Conservation (phyloP, 2,888 invertebrate genomes). For the Drosophila nigritarsus region DNA sequence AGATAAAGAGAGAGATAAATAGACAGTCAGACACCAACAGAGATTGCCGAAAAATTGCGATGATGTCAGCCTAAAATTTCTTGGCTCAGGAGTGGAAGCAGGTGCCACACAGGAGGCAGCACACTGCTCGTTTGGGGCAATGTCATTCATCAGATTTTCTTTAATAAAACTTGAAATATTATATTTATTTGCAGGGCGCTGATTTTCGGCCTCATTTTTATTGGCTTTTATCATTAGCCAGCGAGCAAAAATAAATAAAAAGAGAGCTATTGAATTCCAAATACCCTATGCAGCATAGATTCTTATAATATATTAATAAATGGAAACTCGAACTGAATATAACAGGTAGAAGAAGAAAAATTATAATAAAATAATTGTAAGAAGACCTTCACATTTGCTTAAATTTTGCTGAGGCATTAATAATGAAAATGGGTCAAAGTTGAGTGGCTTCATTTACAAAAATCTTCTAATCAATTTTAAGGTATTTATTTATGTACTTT, state of each 20-base stretch:
- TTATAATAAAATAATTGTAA: neutral
- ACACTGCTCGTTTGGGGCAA: slow-evolving; percentile 21
- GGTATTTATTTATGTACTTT: slow-evolving; percentile 12
- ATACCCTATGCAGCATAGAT: slow-evolving; percentile 2
- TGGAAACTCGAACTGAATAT: neutral
- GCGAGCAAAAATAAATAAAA: neutral
- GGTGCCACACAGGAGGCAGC: slow-evolving; percentile 16
- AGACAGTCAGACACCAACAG: slow-evolving; percentile 25
- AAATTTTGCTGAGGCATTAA: neutral
- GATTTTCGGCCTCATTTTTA: slow-evolving; percentile 46
- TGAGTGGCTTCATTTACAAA: neutral
- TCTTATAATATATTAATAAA: neutral
- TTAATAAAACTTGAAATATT: slow-evolving; percentile 57
- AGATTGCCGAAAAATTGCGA: slow-evolving; percentile 56
- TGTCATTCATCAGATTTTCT: slow-evolving; percentile 50
- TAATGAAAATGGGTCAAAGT: neutral
- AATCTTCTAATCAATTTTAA: slow-evolving; percentile 4
- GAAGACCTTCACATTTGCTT: neutral
- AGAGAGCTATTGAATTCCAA: neutral
- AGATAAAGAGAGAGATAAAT: neutral
- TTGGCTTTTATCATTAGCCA: slow-evolving; percentile 40
- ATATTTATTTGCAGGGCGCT: slow-evolving; percentile 57
- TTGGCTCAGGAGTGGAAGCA: slow-evolving; percentile 16
- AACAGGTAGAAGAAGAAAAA: neutral
- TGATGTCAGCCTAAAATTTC: slow-evolving; percentile 51